Evolutionary conservation across 2,113 vertebrate species (phyloP).

Genomic region (Procavia capensis): DNA sequence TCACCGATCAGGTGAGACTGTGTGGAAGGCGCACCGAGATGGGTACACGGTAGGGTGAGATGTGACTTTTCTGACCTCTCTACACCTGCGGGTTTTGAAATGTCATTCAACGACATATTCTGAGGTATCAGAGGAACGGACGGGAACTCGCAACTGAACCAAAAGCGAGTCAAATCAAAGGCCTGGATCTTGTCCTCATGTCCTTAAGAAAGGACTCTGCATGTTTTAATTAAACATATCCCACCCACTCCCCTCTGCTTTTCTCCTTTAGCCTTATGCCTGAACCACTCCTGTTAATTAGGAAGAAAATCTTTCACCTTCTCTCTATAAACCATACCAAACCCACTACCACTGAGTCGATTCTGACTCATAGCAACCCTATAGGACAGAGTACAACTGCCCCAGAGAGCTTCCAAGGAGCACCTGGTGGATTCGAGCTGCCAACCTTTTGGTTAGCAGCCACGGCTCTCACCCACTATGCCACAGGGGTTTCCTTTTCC

Average conservation of each 20-base stretch:
- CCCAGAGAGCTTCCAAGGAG: no score
- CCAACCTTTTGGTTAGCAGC: no score
- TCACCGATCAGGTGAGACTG: neutral
- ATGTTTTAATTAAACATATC: neutral
- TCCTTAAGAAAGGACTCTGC: neutral
- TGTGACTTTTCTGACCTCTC: neutral
- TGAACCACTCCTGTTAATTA: constrained; percentile 27
- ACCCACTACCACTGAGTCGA: no score
- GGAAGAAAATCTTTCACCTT: constrained; percentile 34
- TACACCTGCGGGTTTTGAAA: neutral
- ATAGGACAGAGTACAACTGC: no score
- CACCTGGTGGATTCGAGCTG: no score
- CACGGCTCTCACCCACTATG: no score
- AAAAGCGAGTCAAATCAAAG: neutral
- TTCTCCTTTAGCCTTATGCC: neutral
- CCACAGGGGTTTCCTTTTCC: no score
- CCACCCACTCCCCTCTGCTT: neutral
- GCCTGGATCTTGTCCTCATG: neutral
- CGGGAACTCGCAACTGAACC: neutral
- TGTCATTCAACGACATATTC: neutral
- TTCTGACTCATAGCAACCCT: no score
- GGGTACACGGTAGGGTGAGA: neutral
- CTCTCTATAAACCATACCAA: no score
- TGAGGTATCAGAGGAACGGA: neutral
- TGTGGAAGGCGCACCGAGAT: neutral